Base-by-base conservation (phyloP, 2,888 invertebrate species). In the Pandemis heparana region DNA sequence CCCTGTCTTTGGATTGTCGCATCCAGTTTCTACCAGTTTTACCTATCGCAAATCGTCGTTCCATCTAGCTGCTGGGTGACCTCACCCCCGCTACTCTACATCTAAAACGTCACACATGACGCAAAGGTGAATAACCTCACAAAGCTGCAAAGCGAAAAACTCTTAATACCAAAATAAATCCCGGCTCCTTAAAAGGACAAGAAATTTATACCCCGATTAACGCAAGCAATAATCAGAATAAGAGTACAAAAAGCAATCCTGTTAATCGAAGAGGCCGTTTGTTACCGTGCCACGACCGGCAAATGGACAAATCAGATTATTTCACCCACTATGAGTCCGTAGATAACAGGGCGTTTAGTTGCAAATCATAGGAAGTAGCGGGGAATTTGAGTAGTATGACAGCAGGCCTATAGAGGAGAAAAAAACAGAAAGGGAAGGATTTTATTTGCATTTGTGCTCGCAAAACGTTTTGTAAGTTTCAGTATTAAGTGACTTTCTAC, bases 221-320 rank as follows among this genome's bases (percentile, higher is more conserved):
- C 73, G 75, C 74, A 66, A 77, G 81, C 82, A 84, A 87, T 88
- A 86, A 86, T 86, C 80, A 81, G 79, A 80, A 82, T 82, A 83
- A 83, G 80, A 84, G 83, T 85, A 90, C 87, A 91, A 88, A 91
- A 91, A 91, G 90, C 88, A 92, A 92, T 92, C 87, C 88, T 88
- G 92, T 90, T 92, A 93, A 93, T 93, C 89, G 92, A 90, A 89
- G 84, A 81, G 84, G 80, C 89, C 88, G 89, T 92, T 92, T 90
- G 89, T 90, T 88, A 87, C 86, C 84, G 84, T 80, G 82, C 84
- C 80, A 84, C 88, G 87, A 86, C 86, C 89, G 89, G 92, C 89
- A 92, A 94, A 94, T 93, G 94, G 94, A 93, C 93, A 92, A 94
- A 94, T 94, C 94, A 90, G 94, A 94, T 94, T 94, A 93, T 92